Percentiles rank a stretch among this genome's conserved stretches.
Evolutionary conservation across 2,113 vertebrate genomes (phyloP).

Genomic region (Alethe castanea): DNA sequence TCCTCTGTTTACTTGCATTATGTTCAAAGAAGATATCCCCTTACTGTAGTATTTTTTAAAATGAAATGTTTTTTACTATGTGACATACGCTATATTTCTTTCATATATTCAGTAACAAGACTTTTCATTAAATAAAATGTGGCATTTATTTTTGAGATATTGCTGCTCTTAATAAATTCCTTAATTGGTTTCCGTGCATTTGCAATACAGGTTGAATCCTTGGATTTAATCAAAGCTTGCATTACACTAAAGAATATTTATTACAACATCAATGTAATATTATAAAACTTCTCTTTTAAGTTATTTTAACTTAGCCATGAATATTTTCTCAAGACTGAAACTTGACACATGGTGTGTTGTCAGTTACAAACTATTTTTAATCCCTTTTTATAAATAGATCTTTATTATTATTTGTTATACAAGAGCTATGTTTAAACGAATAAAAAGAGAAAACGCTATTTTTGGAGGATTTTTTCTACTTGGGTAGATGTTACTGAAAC

Average conservation of each 20-base stretch:
- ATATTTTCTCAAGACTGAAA: neutral
- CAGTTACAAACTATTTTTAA: slow-evolving; percentile 12
- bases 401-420: neutral
- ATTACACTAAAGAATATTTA: neutral
- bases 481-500: neutral
- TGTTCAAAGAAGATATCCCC: neutral
- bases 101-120: neutral
- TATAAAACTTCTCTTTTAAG: neutral
- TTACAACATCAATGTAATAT: slow-evolving; percentile 36
- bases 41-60: neutral
- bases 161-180: slow-evolving; percentile 59
- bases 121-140: slow-evolving; percentile 46
- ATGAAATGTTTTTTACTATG: neutral
- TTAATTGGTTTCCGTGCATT: slow-evolving; percentile 53
- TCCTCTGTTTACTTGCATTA: neutral
- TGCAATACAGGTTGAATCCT: slow-evolving; percentile 22
- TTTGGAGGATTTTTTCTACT: neutral
- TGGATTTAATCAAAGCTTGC: slow-evolving; percentile 55
- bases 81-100: neutral
- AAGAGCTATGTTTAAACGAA: neutral
- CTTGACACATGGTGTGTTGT: neutral
- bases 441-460: neutral
- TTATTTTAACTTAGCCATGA: neutral
- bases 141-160: slow-evolving; percentile 60
- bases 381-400: neutral